Base-by-base conservation (phyloP, 1,140 invertebrate species). In the Drosophila kurseongensis region DNA sequence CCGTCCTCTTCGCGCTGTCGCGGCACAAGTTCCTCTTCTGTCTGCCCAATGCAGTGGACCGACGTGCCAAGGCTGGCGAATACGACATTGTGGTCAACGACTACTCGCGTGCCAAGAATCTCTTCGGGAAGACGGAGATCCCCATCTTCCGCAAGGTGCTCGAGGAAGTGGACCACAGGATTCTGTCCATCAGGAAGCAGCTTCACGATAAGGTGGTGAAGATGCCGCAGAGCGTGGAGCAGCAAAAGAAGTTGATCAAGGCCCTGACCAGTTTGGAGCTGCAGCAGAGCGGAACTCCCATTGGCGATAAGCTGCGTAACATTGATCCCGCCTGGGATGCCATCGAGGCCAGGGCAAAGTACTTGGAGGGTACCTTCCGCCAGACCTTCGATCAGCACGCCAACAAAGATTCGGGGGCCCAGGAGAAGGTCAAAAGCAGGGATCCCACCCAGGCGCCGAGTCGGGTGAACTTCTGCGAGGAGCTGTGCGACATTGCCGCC, bases 51-150 rank as follows among this genome's bases (percentile, higher is more conserved):
- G 97, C 96, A 55, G 99, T 99, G 58, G 97, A 99, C 76, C 96
- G 96, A 61, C 98, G 98, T 82, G 98, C 99, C 66, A 95, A 96
- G 78, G 96, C 97, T 88, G 98, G 97, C 50, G 98, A 99, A 90
- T 99, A 98, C 92, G 98, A 99, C 92, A 95, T 98, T 23, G 97
- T 99, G 18, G 98, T 99, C 56, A 99, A 99, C 92, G 99, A 99
- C 93, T 99, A 99, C 92, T 96, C 97, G 0, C 94, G 98, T 86
- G 98, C 98, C 5, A 98, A 98, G 90, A 98, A 98, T 91, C 94
- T 99, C 10, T 99, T 99, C 94, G 96, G 97, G 71, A 97, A 98
- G 92, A 98, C 97, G 32, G 97, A 99, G 92, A 95, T 99, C 5
- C 95, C 95, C 93, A 94, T 97, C 10, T 98, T 98, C 78, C 96